phyloP scores from a whole-genome alignment of 2,113 vertebrate species.

The Ceratotherium simum region DNA sequence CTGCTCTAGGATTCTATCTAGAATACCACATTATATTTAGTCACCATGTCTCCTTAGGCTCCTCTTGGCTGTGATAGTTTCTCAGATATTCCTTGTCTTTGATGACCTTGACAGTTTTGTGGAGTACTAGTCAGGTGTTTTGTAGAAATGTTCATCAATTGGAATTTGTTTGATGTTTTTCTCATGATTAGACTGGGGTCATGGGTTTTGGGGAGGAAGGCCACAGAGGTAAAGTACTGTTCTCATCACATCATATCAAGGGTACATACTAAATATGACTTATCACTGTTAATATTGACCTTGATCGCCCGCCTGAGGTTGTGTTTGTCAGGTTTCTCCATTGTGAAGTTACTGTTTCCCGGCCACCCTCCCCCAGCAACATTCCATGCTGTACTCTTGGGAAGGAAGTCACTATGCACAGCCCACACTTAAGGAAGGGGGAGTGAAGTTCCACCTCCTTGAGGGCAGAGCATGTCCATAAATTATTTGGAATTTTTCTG shows the following conservation, averaged over 20 bases:
- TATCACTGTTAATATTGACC: not conserved
- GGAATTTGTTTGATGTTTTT: not conserved
- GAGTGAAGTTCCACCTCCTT: not conserved
- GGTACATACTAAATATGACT: not conserved
- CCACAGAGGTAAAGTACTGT: not conserved
- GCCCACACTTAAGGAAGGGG: not conserved
- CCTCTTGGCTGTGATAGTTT: not conserved
- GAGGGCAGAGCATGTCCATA: not conserved
- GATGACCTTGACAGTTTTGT: not conserved
- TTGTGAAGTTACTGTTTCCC: too few species aligned
- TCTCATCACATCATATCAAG: not conserved
- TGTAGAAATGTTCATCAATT: not conserved
- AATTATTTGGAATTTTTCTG: conserved; percentile 17
- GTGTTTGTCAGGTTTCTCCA: not conserved
- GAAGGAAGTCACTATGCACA: too few species aligned
- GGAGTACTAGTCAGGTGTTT: not conserved
- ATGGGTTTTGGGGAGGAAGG: not conserved
- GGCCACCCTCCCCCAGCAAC: too few species aligned
- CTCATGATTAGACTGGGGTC: not conserved
- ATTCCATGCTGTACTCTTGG: not conserved
- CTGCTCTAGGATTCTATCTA: not conserved
- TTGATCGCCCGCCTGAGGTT: not conserved
- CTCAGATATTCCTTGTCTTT: not conserved
- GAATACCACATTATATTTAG: not conserved
- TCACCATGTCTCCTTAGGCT: not conserved